These are phyloP conservation scores for Syngnathus rostellatus DNA, from an alignment of 2,797 vertebrate species.

Conservation along the genomic window DNA sequence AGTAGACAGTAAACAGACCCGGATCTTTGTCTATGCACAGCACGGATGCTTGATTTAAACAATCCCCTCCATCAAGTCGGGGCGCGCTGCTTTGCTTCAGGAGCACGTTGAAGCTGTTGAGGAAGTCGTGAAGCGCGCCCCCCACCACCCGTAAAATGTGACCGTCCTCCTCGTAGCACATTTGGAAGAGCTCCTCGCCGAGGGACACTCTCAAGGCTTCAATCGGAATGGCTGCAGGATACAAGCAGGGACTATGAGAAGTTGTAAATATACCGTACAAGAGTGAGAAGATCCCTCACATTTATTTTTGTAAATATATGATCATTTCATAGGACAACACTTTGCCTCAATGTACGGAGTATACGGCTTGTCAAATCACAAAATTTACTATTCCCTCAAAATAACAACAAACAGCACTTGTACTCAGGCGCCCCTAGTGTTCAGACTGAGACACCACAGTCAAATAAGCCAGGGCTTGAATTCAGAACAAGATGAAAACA, in stretches of 20 bases:
- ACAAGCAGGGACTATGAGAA: background rate
- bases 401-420: background rate
- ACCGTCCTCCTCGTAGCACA: constrained; percentile 92
- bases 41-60: constrained; percentile 82
- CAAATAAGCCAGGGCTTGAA: too few species aligned
- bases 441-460: too few species aligned
- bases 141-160: constrained; percentile 89
- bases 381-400: background rate
- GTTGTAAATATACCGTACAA: background rate
- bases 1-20: constrained; percentile 87
- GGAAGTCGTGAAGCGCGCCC: constrained; percentile 92
- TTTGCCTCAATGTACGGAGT: background rate
- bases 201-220: constrained; percentile 76
- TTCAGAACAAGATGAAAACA: too few species aligned
- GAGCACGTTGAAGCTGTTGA: constrained; percentile 95
- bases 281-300: background rate
- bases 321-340: background rate
- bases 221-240: constrained; percentile 69
- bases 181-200: constrained; percentile 88
- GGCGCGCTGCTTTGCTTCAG: constrained; percentile 79
- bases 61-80: constrained; percentile 55
- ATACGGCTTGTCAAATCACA: background rate
- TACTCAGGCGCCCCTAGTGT: too few species aligned
- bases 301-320: background rate
- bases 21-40: constrained; percentile 93